Conservation (phyloP, 2,113 vertebrate species). For the Toxotes chatareus region DNA sequence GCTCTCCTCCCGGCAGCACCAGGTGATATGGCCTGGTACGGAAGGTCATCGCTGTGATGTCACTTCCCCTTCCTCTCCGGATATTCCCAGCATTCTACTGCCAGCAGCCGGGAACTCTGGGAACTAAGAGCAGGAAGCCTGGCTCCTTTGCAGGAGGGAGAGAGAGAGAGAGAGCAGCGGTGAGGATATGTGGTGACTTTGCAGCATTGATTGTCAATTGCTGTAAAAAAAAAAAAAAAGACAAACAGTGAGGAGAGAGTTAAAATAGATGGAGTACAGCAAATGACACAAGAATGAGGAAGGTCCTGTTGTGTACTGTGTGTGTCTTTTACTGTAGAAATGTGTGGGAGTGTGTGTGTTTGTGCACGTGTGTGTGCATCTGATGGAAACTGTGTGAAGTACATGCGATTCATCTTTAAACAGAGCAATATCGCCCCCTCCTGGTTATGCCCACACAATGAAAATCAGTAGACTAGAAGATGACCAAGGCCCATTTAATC, state of each 20-base stretch:
- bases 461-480: not conserved
- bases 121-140: slow-evolving; percentile 84
- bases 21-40: slow-evolving; percentile 83
- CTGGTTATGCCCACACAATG: slow-evolving; percentile 14
- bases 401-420: not conserved
- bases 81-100: slow-evolving; percentile 88
- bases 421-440: slow-evolving; percentile 56
- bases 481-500: not conserved
- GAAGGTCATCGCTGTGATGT: slow-evolving; percentile 85
- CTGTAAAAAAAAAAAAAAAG: slow-evolving; percentile 19
- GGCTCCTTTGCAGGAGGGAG: slow-evolving; percentile 67
- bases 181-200: slow-evolving; percentile 32
- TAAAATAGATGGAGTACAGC: not conserved
- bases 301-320: not conserved
- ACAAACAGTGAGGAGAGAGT: not conserved
- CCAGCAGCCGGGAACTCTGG: slow-evolving; percentile 84
- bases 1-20: slow-evolving; percentile 70
- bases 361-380: too few relatives aligned
- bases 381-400: not conserved
- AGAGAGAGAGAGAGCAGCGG: not conserved
- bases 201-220: slow-evolving; percentile 40
- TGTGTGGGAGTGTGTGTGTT: not conserved
- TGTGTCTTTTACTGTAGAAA: slow-evolving; percentile 6
- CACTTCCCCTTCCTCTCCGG: slow-evolving; percentile 87
- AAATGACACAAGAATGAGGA: slow-evolving; percentile 9